Evolutionary conservation across 2,888 invertebrate genomes (phyloP).

Genomic region (Drosophila gaucha): DNA sequence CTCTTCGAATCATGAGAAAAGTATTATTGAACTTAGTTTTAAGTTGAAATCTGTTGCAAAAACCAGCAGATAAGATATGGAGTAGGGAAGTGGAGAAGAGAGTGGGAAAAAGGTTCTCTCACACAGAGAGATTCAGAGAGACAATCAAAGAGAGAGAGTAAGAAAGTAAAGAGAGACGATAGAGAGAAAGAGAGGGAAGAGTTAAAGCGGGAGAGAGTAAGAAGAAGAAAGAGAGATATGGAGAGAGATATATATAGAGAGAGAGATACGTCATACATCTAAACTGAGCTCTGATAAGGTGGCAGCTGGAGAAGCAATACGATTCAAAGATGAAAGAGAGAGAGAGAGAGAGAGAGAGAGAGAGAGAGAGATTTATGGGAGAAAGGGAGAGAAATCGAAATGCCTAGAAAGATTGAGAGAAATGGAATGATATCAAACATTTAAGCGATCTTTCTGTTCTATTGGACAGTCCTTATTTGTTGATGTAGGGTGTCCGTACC

Average conservation of each 20-base stretch:
- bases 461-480: too few relatives aligned
- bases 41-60: not conserved
- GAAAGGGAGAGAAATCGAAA: too few relatives aligned
- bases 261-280: too few relatives aligned
- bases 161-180: not conserved
- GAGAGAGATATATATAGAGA: not conserved
- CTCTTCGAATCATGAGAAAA: not conserved
- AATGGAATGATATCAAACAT: too few relatives aligned
- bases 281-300: too few relatives aligned
- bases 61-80: not conserved
- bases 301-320: too few relatives aligned
- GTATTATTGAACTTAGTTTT: not conserved
- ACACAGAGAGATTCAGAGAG: too few relatives aligned
- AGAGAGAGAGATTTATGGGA: too few relatives aligned
- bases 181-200: not conserved
- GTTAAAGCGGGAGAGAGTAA: not conserved
- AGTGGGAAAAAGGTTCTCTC: not conserved
- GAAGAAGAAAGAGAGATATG: not conserved
- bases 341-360: not conserved
- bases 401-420: too few relatives aligned
- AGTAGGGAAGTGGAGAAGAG: not conserved
- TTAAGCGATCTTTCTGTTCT: too few relatives aligned
- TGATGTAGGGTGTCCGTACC: too few relatives aligned
- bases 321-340: too few relatives aligned
- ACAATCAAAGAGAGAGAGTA: not conserved